A percentile compares a stretch with the other conserved stretches of the same genome.
Evolutionary conservation across 1,140 invertebrate species (phyloP).

Genomic region (Micrasema minimum): DNA sequence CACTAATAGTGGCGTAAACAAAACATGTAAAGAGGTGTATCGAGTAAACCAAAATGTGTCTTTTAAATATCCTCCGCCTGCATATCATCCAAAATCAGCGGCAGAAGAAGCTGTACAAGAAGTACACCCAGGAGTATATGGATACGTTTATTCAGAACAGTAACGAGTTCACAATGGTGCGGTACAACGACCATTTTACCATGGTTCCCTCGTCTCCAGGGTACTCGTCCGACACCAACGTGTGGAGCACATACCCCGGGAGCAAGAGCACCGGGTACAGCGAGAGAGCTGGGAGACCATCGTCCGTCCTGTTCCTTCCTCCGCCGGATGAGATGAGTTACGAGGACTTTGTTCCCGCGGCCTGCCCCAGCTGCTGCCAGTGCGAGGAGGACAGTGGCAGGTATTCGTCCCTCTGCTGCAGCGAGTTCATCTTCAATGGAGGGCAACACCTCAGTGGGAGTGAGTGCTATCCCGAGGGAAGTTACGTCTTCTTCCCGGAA

Average conservation of each 20-base stretch:
- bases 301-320: constrained; percentile 57
- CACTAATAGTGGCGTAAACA: too few relatives aligned
- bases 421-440: constrained; percentile 65
- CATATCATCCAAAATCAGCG: constrained; percentile 64
- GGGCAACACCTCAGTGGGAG: constrained; percentile 63
- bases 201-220: constrained; percentile 44
- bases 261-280: constrained; percentile 47
- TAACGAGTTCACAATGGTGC: constrained; percentile 32
- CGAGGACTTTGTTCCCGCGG: constrained; percentile 4
- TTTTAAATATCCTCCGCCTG: constrained; percentile 63
- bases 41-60: constrained; percentile 61
- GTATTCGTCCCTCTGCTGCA: constrained; percentile 64
- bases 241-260: constrained; percentile 37
- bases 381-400: constrained; percentile 60
- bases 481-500: constrained; percentile 30
- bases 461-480: constrained; percentile 21
- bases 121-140: constrained; percentile 63
- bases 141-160: constrained; percentile 58
- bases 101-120: constrained; percentile 65
- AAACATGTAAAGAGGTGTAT: too few relatives aligned
- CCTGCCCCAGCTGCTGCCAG: constrained; percentile 55
- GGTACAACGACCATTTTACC: constrained; percentile 47
- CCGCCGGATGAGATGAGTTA: constrained; percentile 39
- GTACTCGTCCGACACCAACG: constrained; percentile 7
- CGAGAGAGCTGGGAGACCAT: constrained; percentile 53